Conservation (phyloP, 2,797 vertebrate species). For the Enteromius mattozi region DNA sequence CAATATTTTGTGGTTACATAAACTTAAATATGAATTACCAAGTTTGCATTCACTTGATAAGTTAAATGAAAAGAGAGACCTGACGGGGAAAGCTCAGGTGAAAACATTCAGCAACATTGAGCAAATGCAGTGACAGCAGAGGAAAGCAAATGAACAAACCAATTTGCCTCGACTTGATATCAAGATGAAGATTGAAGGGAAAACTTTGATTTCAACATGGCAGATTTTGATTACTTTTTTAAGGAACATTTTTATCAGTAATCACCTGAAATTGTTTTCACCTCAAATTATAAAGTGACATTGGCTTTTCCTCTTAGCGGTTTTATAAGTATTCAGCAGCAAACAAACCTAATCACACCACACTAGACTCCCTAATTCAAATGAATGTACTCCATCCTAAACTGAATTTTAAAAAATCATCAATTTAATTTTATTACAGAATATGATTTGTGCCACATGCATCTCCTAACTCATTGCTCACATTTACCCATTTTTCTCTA, state of each 20-base stretch:
- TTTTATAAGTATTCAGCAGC: slow-evolving; percentile 21
- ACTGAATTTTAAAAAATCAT: slow-evolving; percentile 1
- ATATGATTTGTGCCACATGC: slow-evolving; percentile 13
- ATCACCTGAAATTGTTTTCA: slow-evolving; percentile 1
- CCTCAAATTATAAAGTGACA: slow-evolving; percentile 23
- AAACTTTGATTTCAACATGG: slow-evolving; percentile 24
- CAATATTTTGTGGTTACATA: background rate
- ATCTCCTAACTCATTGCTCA: slow-evolving; percentile 4
- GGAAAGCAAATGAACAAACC: background rate
- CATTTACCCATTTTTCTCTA: slow-evolving; percentile 1
- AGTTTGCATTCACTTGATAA: slow-evolving; percentile 10
- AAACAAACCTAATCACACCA: slow-evolving; percentile 14
- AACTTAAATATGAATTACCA: background rate
- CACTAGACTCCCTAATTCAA: slow-evolving; percentile 5
- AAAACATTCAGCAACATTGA: background rate
- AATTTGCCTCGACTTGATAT: slow-evolving; percentile 14
- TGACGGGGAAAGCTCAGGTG: slow-evolving; percentile 3
- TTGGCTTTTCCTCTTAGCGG: background rate
- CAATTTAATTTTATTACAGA: slow-evolving; percentile 18
- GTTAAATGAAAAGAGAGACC: slow-evolving; percentile 18
- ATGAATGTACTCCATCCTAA: slow-evolving; percentile 1
- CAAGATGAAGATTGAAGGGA: slow-evolving; percentile 2
- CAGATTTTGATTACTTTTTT: background rate
- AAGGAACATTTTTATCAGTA: background rate
- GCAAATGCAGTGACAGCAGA: background rate